phyloP scores from a whole-genome alignment of 2,888 invertebrate species.

The Drosophila parthenogenetica region DNA sequence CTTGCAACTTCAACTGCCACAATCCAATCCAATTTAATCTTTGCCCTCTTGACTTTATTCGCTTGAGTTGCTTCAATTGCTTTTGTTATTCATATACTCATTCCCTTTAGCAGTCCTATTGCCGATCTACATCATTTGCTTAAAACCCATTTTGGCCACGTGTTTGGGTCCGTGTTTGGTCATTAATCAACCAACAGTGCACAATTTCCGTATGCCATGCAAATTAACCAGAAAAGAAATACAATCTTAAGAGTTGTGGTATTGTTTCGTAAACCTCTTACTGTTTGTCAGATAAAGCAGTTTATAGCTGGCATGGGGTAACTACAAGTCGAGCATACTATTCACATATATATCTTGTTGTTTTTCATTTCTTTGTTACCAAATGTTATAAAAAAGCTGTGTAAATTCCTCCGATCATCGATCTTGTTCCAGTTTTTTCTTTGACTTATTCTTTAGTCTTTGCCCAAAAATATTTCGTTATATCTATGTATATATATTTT shows the following conservation, averaged over 20 bases:
- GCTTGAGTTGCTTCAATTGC: slow-evolving; percentile 11
- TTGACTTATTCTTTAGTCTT: slow-evolving; percentile 45
- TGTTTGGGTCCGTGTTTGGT: slow-evolving; percentile 22
- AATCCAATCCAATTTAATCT: slow-evolving; percentile 11
- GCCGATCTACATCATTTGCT: slow-evolving; percentile 7
- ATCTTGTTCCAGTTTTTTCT: slow-evolving; percentile 63
- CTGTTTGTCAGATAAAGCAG: background rate
- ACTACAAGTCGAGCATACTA: slow-evolving; percentile 12
- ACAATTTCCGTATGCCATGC: slow-evolving; percentile 50
- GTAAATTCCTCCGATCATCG: slow-evolving; percentile 44
- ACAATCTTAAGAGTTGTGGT: background rate
- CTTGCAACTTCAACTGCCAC: slow-evolving; percentile 9
- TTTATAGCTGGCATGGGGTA: slow-evolving; percentile 5
- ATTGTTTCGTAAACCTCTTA: slow-evolving; percentile 1
- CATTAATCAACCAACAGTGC: slow-evolving; percentile 30
- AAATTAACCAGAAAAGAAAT: slow-evolving; percentile 36
- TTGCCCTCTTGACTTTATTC: slow-evolving; percentile 25
- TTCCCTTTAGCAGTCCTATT: background rate
- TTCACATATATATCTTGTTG: slow-evolving; percentile 10
- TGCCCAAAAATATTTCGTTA: slow-evolving; percentile 32
- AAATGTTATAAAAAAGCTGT: slow-evolving; percentile 36
- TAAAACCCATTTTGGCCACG: slow-evolving; percentile 3
- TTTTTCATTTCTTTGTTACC: background rate
- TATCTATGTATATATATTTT: slow-evolving; percentile 3
- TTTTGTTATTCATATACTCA: slow-evolving; percentile 10